phyloP scores from a whole-genome alignment of 2,113 vertebrate genomes.

The Oreotragus oreotragus region DNA sequence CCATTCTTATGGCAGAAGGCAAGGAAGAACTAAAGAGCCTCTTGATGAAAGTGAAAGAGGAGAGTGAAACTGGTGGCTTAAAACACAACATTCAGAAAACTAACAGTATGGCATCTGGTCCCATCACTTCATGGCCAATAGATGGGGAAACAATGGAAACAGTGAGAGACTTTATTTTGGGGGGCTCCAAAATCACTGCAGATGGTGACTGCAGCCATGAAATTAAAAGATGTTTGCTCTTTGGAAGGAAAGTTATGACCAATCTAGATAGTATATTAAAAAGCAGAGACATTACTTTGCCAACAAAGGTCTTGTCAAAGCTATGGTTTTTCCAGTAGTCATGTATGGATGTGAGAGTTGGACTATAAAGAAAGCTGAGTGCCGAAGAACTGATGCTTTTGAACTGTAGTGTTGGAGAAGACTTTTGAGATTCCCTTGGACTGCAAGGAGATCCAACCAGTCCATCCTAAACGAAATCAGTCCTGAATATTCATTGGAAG shows the following conservation, averaged over 20 bases:
- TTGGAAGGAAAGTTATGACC: not conserved
- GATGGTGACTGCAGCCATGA: not conserved
- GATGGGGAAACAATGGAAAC: not conserved
- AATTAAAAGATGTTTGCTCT: not conserved
- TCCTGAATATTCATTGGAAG: not conserved
- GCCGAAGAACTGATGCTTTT: accelerated
- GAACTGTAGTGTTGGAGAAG: not conserved
- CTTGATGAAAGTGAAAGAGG: not conserved
- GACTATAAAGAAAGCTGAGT: not conserved
- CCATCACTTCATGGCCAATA: not conserved
- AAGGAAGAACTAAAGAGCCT: not conserved
- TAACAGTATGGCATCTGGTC: not conserved
- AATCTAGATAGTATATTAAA: not conserved
- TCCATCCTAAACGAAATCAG: not conserved
- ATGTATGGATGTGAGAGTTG: not conserved
- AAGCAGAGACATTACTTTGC: not conserved
- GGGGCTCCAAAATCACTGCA: not conserved
- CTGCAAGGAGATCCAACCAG: not conserved
- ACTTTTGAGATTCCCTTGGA: not conserved
- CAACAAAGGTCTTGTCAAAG: not conserved
- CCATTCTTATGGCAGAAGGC: not conserved
- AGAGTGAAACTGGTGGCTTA: not conserved
- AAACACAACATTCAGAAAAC: not conserved
- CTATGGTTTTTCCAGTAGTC: not conserved
- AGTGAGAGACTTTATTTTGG: not conserved